Evolutionary conservation across 2,113 vertebrate species (phyloP).

Genomic region (Aegotheles bennettii): DNA sequence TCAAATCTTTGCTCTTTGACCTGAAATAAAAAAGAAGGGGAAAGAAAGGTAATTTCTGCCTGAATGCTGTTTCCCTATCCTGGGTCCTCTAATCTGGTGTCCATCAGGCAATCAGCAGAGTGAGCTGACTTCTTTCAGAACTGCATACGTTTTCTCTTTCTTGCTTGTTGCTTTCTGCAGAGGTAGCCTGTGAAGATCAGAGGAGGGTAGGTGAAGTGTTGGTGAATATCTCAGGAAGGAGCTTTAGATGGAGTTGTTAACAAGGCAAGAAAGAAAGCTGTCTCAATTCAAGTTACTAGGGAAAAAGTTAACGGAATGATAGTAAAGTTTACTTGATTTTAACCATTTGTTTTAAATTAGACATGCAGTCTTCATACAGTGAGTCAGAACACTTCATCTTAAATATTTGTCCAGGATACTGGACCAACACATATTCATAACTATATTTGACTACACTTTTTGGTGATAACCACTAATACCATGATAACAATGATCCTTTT

Average conservation of each 20-base stretch:
- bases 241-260: background rate
- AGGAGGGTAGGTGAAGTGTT: background rate
- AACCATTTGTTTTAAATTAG: background rate
- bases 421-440: background rate
- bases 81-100: background rate
- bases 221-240: background rate
- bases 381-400: background rate
- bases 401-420: background rate
- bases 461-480: background rate
- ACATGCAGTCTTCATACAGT: background rate
- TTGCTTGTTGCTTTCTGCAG: background rate
- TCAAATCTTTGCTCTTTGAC: background rate
- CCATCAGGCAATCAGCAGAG: background rate
- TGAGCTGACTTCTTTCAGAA: background rate
- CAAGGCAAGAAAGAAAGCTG: background rate
- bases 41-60: background rate
- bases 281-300: background rate
- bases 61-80: background rate
- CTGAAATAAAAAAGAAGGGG: background rate
- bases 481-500: background rate
- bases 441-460: background rate
- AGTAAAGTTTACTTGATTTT: background rate
- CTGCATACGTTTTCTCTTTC: background rate
- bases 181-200: background rate
- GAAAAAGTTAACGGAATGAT: background rate